These are phyloP conservation scores for Balaeniceps rex DNA, from an alignment of 2,113 vertebrate genomes.

Conservation along the genomic window DNA sequence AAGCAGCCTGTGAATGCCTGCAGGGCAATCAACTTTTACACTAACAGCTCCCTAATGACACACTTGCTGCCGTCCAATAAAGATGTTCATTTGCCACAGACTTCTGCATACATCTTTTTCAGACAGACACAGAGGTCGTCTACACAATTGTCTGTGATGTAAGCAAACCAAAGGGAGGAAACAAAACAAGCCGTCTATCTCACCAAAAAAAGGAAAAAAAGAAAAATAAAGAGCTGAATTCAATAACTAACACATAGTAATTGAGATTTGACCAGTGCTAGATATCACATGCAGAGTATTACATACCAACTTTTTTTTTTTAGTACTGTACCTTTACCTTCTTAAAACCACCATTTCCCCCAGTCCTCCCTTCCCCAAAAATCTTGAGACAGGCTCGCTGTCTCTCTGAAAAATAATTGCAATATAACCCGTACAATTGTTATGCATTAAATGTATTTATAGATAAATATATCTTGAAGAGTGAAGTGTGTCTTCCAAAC, in stretches of 20 bases:
- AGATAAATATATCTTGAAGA: background rate
- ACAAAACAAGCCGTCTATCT: background rate
- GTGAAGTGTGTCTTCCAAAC: background rate
- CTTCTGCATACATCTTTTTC: background rate
- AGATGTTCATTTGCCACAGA: background rate
- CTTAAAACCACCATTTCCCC: background rate
- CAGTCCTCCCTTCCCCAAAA: background rate
- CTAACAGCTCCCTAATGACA: slow-evolving; percentile 24
- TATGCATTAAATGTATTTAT: background rate
- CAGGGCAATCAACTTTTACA: background rate
- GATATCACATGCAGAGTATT: background rate
- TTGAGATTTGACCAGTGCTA: background rate
- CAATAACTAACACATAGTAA: background rate
- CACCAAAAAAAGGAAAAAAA: background rate
- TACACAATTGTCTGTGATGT: background rate
- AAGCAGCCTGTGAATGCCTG: background rate
- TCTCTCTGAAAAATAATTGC: background rate
- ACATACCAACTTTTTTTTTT: background rate
- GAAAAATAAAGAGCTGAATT: background rate
- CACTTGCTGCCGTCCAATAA: background rate
- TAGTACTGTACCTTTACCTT: background rate
- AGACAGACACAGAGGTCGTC: background rate
- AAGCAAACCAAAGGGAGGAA: background rate
- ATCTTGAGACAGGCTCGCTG: background rate
- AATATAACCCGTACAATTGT: background rate